A percentile compares a stretch with the other conserved stretches of the same genome.
These are phyloP conservation scores for Blastobasis lacticolella DNA, from an alignment of 2,888 invertebrate species.

Conservation along the genomic window DNA sequence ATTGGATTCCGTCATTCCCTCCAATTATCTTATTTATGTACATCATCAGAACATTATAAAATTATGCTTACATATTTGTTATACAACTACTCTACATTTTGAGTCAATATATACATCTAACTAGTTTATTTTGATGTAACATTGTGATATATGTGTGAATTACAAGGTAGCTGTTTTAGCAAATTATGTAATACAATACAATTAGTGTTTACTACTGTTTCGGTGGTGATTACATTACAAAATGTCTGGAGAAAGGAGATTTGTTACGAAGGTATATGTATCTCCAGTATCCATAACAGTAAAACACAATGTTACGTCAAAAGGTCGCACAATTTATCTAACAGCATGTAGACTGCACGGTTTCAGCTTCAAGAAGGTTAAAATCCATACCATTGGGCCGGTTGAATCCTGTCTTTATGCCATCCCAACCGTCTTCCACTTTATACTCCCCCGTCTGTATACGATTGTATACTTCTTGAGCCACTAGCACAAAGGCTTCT, in stretches of 20 bases:
- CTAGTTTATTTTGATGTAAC: slow-evolving; percentile 1
- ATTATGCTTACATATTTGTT: slow-evolving; percentile 39
- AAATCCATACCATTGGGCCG: slow-evolving; percentile 87
- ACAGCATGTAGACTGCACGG: slow-evolving; percentile 92
- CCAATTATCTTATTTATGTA: slow-evolving; percentile 11
- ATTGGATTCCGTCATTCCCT: no score
- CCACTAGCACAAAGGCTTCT: slow-evolving; percentile 91
- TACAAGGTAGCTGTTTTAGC: no score
- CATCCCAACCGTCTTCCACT: slow-evolving; percentile 97
- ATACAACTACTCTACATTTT: slow-evolving; percentile 15
- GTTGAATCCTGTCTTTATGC: slow-evolving; percentile 94
- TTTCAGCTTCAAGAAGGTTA: slow-evolving; percentile 91
- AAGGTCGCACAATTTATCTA: slow-evolving; percentile 34
- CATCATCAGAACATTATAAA: slow-evolving; percentile 29
- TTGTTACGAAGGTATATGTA: no score
- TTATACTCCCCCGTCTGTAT: slow-evolving; percentile 94
- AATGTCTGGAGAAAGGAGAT: no score
- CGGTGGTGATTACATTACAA: no score
- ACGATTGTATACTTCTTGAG: slow-evolving; percentile 92
- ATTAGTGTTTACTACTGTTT: no score
- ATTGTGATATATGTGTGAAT: not conserved
- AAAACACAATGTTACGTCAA: not conserved
- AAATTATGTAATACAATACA: no score
- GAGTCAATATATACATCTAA: slow-evolving; percentile 29
- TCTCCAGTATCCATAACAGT: no score